These are phyloP conservation scores for Ciconia stormi DNA, from an alignment of 2,113 vertebrate genomes.

Conservation along the genomic window DNA sequence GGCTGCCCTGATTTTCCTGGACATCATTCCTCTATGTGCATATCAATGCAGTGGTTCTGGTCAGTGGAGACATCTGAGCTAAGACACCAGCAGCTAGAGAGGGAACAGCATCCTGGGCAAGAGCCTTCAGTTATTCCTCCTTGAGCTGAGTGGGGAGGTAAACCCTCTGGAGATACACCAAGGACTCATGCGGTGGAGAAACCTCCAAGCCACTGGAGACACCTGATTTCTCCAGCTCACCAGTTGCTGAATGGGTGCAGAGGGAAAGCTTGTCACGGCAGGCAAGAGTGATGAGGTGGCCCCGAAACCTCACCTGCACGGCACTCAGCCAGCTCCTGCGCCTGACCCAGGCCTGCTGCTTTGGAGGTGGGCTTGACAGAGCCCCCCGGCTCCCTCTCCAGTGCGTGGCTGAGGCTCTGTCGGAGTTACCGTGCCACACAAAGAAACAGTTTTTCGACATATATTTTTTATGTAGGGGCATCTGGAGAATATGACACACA, in stretches of 20 bases:
- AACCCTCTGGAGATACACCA: background rate
- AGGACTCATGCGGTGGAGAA: background rate
- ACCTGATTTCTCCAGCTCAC: background rate
- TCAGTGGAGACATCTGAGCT: background rate
- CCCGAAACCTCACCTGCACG: fast-evolving
- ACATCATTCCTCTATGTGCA: background rate
- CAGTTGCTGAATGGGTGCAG: background rate
- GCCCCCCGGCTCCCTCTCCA: fast-evolving
- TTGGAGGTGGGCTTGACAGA: background rate
- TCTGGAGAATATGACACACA: background rate
- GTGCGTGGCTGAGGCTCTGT: background rate
- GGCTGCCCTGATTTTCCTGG: background rate
- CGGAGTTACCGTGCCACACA: background rate
- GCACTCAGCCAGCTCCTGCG: background rate
- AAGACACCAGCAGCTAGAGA: background rate
- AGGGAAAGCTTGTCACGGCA: background rate
- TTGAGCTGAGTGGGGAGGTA: background rate
- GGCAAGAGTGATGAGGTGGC: background rate
- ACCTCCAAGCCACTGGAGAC: background rate
- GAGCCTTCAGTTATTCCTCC: background rate
- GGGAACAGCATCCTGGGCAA: background rate
- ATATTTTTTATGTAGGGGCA: background rate
- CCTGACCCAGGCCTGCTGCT: background rate
- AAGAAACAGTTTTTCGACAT: background rate
- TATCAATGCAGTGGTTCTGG: background rate